These are phyloP conservation scores for Barnardius zonarius DNA, from an alignment of 2,113 vertebrate genomes.

Conservation along the genomic window DNA sequence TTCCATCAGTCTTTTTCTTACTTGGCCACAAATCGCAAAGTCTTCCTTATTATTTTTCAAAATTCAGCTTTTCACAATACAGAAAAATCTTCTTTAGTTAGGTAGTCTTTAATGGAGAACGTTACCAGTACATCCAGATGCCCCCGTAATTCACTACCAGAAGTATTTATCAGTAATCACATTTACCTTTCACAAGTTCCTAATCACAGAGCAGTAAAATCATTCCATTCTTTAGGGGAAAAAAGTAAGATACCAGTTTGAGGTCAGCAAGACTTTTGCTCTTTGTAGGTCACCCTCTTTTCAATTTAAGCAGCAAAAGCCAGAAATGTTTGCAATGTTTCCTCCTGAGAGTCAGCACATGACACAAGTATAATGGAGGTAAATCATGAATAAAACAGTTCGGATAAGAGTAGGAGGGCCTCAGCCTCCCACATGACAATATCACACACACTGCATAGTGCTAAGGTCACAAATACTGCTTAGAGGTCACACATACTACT, in stretches of 20 bases:
- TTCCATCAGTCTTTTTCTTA: neutral
- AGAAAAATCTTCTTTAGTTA: neutral
- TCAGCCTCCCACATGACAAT: neutral
- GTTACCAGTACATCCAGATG: neutral
- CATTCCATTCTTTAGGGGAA: neutral
- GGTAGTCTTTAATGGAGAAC: neutral
- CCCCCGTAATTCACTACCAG: neutral
- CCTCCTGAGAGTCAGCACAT: neutral
- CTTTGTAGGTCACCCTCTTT: neutral
- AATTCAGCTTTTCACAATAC: neutral
- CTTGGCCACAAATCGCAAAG: neutral
- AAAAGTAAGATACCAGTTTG: neutral
- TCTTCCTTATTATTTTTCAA: neutral
- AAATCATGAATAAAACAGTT: neutral
- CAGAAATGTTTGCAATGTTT: neutral
- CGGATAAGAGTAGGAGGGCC: neutral
- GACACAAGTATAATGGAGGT: neutral
- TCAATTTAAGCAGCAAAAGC: neutral
- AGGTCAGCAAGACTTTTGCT: neutral
- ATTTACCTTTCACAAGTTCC: neutral
- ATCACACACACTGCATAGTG: accelerated
- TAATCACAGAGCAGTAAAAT: neutral
- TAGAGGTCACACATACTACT: neutral
- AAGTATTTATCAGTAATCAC: neutral
- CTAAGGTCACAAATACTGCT: neutral